These are phyloP conservation scores for Zygothrica quintamaculata DNA, from an alignment of 2,888 invertebrate genomes.

Conservation along the genomic window DNA sequence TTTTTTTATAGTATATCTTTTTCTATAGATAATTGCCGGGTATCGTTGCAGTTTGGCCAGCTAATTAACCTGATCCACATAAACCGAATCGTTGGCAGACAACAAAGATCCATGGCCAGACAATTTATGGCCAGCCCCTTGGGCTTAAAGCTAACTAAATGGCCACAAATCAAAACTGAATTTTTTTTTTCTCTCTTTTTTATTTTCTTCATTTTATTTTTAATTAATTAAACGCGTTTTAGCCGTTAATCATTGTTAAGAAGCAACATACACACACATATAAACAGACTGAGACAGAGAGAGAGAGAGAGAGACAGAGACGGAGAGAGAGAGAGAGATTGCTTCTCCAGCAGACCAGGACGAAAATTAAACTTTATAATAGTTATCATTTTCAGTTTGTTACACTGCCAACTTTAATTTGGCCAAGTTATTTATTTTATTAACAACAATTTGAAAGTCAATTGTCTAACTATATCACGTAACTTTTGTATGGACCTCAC, in stretches of 20 bases:
- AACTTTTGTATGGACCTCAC: conserved; percentile 64
- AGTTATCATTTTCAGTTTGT: too few species aligned
- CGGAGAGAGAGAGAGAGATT: not conserved
- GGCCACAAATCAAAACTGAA: conserved; percentile 69
- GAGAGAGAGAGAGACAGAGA: conserved; percentile 10
- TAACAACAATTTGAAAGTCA: conserved; percentile 33
- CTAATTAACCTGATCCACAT: conserved; percentile 74
- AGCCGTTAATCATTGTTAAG: conserved; percentile 4
- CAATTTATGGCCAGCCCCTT: conserved; percentile 44
- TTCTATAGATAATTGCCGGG: conserved; percentile 53
- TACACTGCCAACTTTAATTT: not conserved
- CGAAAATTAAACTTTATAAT: conserved; percentile 9
- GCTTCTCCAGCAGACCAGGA: not conserved
- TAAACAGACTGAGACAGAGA: too few species aligned
- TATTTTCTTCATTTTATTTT: too few species aligned
- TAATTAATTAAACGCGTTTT: conserved; percentile 59
- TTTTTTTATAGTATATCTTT: not conserved
- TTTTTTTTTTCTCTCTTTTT: conserved; percentile 32
- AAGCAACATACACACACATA: too few species aligned
- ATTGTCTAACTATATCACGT: not conserved
- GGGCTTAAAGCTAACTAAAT: conserved; percentile 47
- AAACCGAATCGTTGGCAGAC: too few species aligned
- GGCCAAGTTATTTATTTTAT: conserved; percentile 46
- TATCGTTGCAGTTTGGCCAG: conserved; percentile 40
- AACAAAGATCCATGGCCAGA: conserved; percentile 28